Percentiles rank a stretch among this genome's conserved stretches.
These are phyloP conservation scores for Porites evermanni DNA, from an alignment of 92 coral and sea anemone genomes.

Conservation along the genomic window DNA sequence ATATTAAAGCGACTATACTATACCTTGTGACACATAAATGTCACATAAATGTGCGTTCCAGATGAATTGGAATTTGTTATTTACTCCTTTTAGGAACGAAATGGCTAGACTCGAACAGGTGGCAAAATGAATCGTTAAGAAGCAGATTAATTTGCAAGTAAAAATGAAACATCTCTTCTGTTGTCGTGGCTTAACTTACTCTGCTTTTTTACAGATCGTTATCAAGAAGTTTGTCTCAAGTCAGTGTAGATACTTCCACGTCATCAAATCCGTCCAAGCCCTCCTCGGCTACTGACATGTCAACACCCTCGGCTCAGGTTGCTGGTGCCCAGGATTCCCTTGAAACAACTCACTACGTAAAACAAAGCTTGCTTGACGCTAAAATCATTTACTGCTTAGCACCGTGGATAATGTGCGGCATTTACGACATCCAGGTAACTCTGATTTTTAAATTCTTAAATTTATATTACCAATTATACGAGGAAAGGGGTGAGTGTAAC, in stretches of 20 bases:
- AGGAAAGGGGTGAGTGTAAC: too few species aligned
- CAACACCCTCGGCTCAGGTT: background rate
- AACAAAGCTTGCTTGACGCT: constrained; percentile 73
- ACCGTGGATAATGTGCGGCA: constrained; percentile 89
- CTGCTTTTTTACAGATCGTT: background rate
- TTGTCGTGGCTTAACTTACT: background rate
- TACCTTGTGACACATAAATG: too few species aligned
- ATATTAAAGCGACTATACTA: too few species aligned
- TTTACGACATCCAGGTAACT: constrained; percentile 78
- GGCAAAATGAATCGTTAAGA: background rate
- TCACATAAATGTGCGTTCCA: too few species aligned
- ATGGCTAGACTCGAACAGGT: background rate
- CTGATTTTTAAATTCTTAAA: background rate
- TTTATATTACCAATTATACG: background rate
- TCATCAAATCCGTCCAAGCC: constrained; percentile 27
- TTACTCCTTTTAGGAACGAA: too few species aligned
- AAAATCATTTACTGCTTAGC: constrained; percentile 67
- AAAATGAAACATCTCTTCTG: background rate
- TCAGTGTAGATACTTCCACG: constrained; percentile 8
- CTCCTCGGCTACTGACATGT: constrained; percentile 1
- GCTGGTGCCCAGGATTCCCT: constrained; percentile 43
- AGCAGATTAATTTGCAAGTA: background rate
- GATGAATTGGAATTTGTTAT: too few species aligned
- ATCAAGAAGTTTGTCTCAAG: constrained; percentile 29
- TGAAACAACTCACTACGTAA: constrained; percentile 69